Percentiles rank a stretch among this genome's conserved stretches.
phyloP scores from a whole-genome alignment of 2,113 vertebrate genomes.

The Octodon degus region DNA sequence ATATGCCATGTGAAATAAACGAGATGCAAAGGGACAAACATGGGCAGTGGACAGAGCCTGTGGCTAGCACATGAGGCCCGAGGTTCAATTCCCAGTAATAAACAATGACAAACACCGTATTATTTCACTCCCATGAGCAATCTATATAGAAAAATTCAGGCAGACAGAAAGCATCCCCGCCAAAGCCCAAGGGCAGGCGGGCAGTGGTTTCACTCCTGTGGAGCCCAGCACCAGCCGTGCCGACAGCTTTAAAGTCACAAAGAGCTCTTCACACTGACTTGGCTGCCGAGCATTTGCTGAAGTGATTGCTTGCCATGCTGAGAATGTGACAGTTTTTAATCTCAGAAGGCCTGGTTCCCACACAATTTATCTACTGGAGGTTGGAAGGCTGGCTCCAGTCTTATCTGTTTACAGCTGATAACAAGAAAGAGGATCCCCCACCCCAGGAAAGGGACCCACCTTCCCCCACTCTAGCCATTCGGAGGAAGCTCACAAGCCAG shows the following conservation, averaged over 20 bases:
- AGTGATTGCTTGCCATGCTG: not conserved
- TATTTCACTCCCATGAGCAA: not conserved
- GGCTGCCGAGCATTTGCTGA: not conserved
- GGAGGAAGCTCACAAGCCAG: not conserved
- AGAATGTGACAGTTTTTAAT: not conserved
- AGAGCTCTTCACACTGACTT: not conserved
- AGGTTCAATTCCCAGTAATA: not conserved
- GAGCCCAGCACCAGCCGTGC: not conserved
- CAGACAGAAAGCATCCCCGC: not conserved
- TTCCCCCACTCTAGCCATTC: not conserved
- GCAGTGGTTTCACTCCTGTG: not conserved
- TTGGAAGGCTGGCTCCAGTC: constrained; percentile 43
- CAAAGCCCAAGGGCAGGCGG: not conserved
- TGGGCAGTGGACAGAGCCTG: not conserved
- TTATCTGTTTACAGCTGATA: constrained; percentile 74
- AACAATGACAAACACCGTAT: not conserved
- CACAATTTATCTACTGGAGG: not conserved
- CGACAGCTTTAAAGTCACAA: not conserved
- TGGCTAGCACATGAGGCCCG: not conserved
- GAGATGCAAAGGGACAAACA: not conserved
- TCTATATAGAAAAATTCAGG: not conserved
- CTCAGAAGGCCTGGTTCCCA: constrained; percentile 29
- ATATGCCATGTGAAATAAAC: too few relatives aligned
- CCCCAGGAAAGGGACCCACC: too few relatives aligned
- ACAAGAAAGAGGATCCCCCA: not conserved